Evolutionary conservation across 2,113 vertebrate species (phyloP).

Genomic region (Pteronura brasiliensis): DNA sequence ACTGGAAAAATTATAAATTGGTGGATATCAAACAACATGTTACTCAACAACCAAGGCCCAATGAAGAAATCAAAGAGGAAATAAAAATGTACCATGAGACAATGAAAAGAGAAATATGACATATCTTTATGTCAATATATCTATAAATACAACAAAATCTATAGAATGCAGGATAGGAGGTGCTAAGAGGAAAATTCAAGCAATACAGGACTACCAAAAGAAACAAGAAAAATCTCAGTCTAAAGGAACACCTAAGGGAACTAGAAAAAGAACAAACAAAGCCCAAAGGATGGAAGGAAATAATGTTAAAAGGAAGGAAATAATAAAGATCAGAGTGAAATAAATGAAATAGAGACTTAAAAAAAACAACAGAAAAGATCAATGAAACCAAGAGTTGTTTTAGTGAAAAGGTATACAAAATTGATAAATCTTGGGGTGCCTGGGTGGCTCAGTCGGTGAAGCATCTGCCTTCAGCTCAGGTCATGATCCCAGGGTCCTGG

Average conservation of each 20-base stretch:
- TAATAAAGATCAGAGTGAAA: neutral
- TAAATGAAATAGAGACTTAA: neutral
- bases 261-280: neutral
- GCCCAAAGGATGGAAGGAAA: neutral
- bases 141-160: neutral
- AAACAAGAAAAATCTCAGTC: neutral
- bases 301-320: neutral
- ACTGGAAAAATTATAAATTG: neutral
- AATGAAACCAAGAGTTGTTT: neutral
- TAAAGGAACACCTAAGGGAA: neutral
- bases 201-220: neutral
- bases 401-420: neutral
- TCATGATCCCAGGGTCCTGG: too few species aligned
- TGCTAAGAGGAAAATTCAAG: neutral
- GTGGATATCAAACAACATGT: neutral
- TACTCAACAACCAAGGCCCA: neutral
- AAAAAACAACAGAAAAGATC: neutral
- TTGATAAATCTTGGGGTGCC: neutral
- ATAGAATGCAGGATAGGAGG: neutral
- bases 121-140: neutral
- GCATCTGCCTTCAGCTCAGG: too few species aligned
- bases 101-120: neutral
- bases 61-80: neutral
- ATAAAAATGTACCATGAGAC: neutral
- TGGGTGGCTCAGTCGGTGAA: too few species aligned